Percentiles rank a stretch among this genome's conserved stretches.
Evolutionary conservation across 2,113 vertebrate species (phyloP).

Genomic region (Albula goreensis): DNA sequence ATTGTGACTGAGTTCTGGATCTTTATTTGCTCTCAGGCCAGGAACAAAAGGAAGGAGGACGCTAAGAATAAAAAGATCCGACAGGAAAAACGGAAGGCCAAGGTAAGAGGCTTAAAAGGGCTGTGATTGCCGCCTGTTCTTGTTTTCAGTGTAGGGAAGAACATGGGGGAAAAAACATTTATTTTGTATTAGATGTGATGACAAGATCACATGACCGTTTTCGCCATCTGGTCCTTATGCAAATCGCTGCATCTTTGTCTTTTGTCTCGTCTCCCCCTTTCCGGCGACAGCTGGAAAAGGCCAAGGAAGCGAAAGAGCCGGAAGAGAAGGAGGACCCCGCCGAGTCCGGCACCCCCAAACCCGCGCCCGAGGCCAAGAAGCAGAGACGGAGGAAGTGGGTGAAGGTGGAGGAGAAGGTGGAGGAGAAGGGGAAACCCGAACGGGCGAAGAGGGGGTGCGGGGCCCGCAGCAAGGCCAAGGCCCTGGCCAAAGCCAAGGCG

Average conservation of each 20-base stretch:
- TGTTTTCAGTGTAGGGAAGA: not conserved
- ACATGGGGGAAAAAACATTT: not conserved
- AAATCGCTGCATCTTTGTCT: not conserved
- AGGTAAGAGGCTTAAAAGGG: conserved; percentile 62
- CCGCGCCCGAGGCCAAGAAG: conserved; percentile 57
- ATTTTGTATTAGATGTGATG: not conserved
- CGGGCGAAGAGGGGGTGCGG: conserved; percentile 64
- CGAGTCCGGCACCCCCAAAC: conserved; percentile 33
- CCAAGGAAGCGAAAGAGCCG: conserved; percentile 53
- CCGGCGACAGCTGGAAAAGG: conserved; percentile 70
- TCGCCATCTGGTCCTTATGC: not conserved
- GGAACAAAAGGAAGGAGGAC: conserved; percentile 85
- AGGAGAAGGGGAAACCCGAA: conserved; percentile 55
- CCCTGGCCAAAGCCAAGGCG: conserved; percentile 77
- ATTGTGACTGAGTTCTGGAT: not conserved
- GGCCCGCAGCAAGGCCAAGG: conserved; percentile 77
- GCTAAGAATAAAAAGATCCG: conserved; percentile 77
- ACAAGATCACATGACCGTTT: too few species aligned
- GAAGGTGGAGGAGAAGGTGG: conserved; percentile 40
- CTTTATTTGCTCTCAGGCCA: conserved; percentile 69
- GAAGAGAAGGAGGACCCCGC: conserved; percentile 23
- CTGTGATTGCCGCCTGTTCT: not conserved
- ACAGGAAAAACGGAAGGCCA: conserved; percentile 78
- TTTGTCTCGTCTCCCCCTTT: not conserved
- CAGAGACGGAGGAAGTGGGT: conserved; percentile 62